A percentile compares a stretch with the other conserved stretches of the same genome.
Conservation (phyloP, 2,888 invertebrate genomes). For the Erynnis tages region DNA sequence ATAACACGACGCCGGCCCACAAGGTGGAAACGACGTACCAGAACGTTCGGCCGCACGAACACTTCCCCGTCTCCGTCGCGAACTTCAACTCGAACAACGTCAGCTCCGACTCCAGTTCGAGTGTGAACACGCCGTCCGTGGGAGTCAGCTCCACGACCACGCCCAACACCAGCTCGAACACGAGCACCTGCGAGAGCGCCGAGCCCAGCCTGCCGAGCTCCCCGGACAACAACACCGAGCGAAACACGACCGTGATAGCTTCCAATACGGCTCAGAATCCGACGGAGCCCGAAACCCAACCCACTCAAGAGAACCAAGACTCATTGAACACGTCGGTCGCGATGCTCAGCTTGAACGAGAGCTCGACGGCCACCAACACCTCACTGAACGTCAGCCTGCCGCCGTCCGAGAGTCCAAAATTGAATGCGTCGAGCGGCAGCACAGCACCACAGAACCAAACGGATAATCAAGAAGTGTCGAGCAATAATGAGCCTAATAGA, state of each 20-base stretch:
- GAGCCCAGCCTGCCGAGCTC: constrained; percentile 88
- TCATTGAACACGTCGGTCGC: constrained; percentile 66
- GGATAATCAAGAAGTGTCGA: constrained; percentile 47
- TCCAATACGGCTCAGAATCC: constrained; percentile 42
- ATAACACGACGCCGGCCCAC: constrained; percentile 53
- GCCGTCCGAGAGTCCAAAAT: constrained; percentile 65
- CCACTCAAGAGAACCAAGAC: constrained; percentile 51
- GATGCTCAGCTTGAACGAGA: constrained; percentile 67
- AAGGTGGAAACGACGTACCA: constrained; percentile 64
- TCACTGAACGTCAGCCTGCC: constrained; percentile 69
- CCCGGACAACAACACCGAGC: constrained; percentile 70
- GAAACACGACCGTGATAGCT: constrained; percentile 46
- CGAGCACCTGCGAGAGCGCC: constrained; percentile 86
- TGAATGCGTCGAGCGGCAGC: constrained; percentile 45
- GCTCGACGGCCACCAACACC: constrained; percentile 73
- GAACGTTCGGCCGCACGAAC: constrained; percentile 57
- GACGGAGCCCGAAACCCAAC: constrained; percentile 42
- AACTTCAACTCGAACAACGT: constrained; percentile 66
- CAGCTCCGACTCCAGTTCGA: constrained; percentile 86
- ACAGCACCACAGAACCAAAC: constrained; percentile 43
- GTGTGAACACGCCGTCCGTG: constrained; percentile 81
- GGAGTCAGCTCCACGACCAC: constrained; percentile 85
- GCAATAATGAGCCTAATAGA: constrained; percentile 49
- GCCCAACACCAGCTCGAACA: constrained; percentile 86
- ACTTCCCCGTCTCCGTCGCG: constrained; percentile 52